Evolutionary conservation across 2,888 invertebrate species (phyloP), one percentile per base, ranked within the genome.

Genomic region (Crematogaster levior): DNA sequence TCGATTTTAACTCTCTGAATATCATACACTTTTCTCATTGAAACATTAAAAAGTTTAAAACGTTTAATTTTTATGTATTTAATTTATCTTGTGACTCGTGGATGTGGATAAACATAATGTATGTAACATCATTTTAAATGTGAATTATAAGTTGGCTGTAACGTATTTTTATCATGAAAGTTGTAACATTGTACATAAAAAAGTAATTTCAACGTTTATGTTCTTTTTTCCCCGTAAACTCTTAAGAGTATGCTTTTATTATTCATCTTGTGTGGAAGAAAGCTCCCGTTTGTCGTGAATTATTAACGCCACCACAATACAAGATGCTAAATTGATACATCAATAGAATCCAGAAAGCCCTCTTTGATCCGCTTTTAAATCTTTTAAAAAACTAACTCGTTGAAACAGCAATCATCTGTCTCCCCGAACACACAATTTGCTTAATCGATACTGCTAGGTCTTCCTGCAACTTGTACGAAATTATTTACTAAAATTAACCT

Each of bases 401-500:
- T 12, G 15, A 53, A 24, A 21, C 24, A 40, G 37, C 51, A 3
- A 12, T 21, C 12, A 27, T 18, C 3, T 4, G 51, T 10, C 5
- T 40, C n/a, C n/a, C 12, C 3, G 10, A 61, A 34, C 2, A n/a
- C 34, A 3, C 18, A 37, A 65, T 65, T 40, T 37, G n/a, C 37
- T 34, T 43, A 24, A 58, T 58, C 34, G 30, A 3, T 15, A 43
- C 15, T 15, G 30, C 15, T 12, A 24, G 7, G 24, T 12, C 27
- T 73, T 21, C 9, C 9, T n/a, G n/a, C 43, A 43, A 37, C 40
- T 34, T 30, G 1, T 18, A 24, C 24, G 34, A 68, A 68, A 58
- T 46, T 79, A 70, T 79, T 56, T n/a, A 68, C 18, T 70, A 15
- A 79, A 70, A 70, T 84, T 61, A 37, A 65, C 61, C 74, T 43